phyloP scores from a whole-genome alignment of 1,140 invertebrate genomes.

The Antheraea pernyi region DNA sequence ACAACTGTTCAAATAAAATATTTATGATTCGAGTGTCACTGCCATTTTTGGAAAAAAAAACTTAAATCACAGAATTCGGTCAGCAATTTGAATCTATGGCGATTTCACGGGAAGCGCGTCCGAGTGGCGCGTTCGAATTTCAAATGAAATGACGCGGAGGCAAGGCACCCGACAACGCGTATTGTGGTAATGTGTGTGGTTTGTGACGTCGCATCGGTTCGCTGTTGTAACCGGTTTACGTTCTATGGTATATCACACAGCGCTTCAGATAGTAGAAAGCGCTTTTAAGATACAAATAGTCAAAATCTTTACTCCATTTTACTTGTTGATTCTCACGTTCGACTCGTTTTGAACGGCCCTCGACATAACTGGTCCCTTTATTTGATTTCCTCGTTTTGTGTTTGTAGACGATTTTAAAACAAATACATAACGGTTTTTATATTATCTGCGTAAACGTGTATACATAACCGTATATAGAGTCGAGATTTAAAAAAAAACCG shows the following conservation, averaged over 20 bases:
- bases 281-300: background rate
- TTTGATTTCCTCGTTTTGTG: no score
- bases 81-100: background rate
- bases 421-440: no score
- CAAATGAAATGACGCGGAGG: constrained; percentile 22
- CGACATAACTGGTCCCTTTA: no score
- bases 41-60: background rate
- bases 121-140: constrained; percentile 18
- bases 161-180: constrained; percentile 1
- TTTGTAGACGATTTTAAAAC: no score
- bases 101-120: constrained; percentile 6
- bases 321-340: no score
- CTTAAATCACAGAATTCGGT: background rate
- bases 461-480: no score
- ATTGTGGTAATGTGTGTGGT: background rate
- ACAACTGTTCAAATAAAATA: background rate
- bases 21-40: background rate
- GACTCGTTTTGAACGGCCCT: no score
- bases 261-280: constrained; percentile 8
- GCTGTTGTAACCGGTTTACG: constrained; percentile 16
- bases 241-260: constrained; percentile 4
- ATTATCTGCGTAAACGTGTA: no score
- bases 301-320: no score
- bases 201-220: constrained; percentile 19
- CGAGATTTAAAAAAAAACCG: no score